Percentiles rank a stretch among this genome's conserved stretches.
Evolutionary conservation across 2,888 invertebrate genomes (phyloP).

Genomic region (Pachliopta kotzebuea): DNA sequence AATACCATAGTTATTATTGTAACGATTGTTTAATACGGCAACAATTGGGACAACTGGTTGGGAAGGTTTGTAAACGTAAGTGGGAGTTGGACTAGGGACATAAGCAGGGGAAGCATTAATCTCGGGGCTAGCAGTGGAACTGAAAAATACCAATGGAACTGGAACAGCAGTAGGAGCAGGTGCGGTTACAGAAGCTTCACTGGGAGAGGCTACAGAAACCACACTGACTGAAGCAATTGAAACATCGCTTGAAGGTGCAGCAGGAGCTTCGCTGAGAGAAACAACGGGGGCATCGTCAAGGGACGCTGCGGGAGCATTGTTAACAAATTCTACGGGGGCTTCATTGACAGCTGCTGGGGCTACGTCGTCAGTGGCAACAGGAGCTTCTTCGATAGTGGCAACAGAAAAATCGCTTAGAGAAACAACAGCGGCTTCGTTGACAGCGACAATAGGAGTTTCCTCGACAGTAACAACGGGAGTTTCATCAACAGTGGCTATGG

Average conservation of each 20-base stretch:
- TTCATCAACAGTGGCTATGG: background rate
- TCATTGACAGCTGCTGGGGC: background rate
- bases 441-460: background rate
- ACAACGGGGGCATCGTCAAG: background rate
- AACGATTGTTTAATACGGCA: conserved; percentile 34
- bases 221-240: background rate
- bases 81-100: conserved; percentile 29
- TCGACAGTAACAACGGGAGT: background rate
- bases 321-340: background rate
- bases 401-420: background rate
- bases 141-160: conserved; percentile 21
- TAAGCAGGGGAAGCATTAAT: conserved; percentile 14
- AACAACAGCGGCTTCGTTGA: background rate
- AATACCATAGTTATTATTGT: conserved; percentile 67
- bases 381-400: background rate
- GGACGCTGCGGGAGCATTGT: background rate
- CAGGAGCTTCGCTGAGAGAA: background rate
- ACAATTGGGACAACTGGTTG: conserved; percentile 25
- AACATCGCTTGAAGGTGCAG: background rate
- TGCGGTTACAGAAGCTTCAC: conserved; percentile 11
- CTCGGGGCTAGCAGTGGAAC: conserved; percentile 15
- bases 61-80: conserved; percentile 30
- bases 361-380: background rate
- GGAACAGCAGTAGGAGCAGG: conserved; percentile 22
- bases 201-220: background rate